A percentile compares a stretch with the other conserved stretches of the same genome.
phyloP scores from a whole-genome alignment of 1,140 invertebrate genomes.

The Aricia agestis region DNA sequence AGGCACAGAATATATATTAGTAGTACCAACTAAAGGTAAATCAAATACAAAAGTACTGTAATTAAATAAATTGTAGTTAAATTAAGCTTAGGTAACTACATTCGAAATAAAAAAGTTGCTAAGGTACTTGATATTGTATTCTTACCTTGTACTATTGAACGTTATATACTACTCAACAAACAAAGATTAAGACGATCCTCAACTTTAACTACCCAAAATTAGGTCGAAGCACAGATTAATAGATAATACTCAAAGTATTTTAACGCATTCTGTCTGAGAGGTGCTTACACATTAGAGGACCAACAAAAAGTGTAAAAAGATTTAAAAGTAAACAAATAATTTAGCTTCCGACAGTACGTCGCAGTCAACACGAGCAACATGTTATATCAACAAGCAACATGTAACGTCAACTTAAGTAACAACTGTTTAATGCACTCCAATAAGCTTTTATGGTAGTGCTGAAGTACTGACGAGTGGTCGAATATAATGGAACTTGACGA shows the following conservation, averaged over 20 bases:
- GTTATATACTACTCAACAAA: no score
- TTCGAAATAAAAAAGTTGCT: no score
- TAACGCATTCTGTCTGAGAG: no score
- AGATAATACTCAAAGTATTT: no score
- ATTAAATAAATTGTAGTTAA: no score
- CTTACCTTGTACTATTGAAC: no score
- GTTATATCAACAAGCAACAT: background rate
- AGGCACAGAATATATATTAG: no score
- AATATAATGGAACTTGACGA: slow-evolving; percentile 18
- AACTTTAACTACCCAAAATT: background rate
- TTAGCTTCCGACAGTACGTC: background rate
- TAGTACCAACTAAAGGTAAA: no score
- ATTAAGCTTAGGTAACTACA: no score
- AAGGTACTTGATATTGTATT: no score
- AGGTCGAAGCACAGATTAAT: background rate
- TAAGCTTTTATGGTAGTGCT: slow-evolving; percentile 19
- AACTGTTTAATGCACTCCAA: slow-evolving; percentile 16
- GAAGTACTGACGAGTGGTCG: slow-evolving; percentile 18
- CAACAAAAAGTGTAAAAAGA: background rate
- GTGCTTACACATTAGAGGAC: background rate
- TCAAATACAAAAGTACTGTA: no score
- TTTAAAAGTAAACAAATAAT: background rate
- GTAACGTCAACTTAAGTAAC: background rate
- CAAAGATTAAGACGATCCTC: no score
- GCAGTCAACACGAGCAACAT: background rate